Conservation (phyloP, 1,140 invertebrate genomes). For the Agrilus planipennis region DNA sequence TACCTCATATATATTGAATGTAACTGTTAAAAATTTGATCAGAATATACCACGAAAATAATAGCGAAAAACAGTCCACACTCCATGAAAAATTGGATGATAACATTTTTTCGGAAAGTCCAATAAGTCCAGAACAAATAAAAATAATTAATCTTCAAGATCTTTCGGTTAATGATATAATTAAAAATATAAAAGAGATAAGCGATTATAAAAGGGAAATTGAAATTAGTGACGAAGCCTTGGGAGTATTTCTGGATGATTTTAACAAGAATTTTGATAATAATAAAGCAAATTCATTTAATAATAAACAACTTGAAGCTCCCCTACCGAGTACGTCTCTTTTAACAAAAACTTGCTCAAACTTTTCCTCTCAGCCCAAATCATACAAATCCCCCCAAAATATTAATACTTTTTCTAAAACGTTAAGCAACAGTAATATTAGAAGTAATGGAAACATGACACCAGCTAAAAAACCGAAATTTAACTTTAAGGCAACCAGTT, state of each 20-base stretch:
- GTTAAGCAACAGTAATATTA: neutral
- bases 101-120: too few species aligned
- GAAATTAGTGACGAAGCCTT: neutral
- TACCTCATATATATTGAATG: conserved; percentile 6
- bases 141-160: neutral
- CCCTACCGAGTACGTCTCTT: neutral
- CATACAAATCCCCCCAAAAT: neutral
- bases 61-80: neutral
- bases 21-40: conserved; percentile 10
- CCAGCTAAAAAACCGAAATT: neutral
- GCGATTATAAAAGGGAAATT: neutral
- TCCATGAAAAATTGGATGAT: neutral
- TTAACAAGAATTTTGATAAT: neutral
- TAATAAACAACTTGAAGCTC: neutral
- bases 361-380: too few species aligned
- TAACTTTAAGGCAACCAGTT: neutral
- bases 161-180: neutral
- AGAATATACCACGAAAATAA: conserved; percentile 3
- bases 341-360: too few species aligned
- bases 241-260: neutral
- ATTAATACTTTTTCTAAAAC: neutral
- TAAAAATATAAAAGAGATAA: neutral
- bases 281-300: neutral
- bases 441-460: neutral
- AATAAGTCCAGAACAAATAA: neutral